Base-by-base conservation (phyloP, 2,797 vertebrate genomes). In the Chelonia mydas region DNA sequence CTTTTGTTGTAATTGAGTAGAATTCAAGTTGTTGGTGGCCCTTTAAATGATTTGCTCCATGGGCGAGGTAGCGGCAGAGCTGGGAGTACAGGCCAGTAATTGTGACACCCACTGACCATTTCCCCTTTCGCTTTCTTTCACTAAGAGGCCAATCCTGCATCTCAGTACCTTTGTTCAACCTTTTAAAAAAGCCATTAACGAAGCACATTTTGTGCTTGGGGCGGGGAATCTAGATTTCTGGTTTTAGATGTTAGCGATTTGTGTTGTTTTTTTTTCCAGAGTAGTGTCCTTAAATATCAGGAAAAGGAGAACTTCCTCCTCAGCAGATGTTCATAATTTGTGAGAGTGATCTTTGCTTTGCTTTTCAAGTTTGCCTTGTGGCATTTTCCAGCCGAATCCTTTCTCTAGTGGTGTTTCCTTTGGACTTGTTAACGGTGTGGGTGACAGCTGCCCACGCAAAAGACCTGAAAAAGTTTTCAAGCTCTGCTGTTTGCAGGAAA, bases 261-360 rank as follows among this genome's bases (percentile, higher is more conserved):
- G 11, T 23, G 1, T 3, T 51, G 86, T 12, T 50, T 50, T 47
- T 97, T 97, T 97, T 96, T 94, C 94, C 6, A 86, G 94, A 97
- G 97, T 97, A 95, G 90, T 95, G 90, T 94, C 95, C 96, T 95
- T 97, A 98, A 98, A 98, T 97, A 89, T 97, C 98, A 98, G 98
- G 98, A 98, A 98, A 97, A 98, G 97, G 97, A 97, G 93, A 96
- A 96, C 93, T 98, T 98, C 97, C 98, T 98, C 97, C 97, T 96
- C 95, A 91, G 31, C 97, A 93, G 96, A 93, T 97, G 97, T 94
- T 78, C 33, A 92, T 94, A 92, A 92, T 96, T 87, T 72, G 89
- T 31, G 83, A 89, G 94, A 96, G 96, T 92, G 87, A 90, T 96
- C 91, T 83, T 88, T 8, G 87, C 97, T 97, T 98, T 97, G 96